Base-by-base conservation (phyloP, 2,113 vertebrate species). In the Cryptomyrus ogoouensis region DNA sequence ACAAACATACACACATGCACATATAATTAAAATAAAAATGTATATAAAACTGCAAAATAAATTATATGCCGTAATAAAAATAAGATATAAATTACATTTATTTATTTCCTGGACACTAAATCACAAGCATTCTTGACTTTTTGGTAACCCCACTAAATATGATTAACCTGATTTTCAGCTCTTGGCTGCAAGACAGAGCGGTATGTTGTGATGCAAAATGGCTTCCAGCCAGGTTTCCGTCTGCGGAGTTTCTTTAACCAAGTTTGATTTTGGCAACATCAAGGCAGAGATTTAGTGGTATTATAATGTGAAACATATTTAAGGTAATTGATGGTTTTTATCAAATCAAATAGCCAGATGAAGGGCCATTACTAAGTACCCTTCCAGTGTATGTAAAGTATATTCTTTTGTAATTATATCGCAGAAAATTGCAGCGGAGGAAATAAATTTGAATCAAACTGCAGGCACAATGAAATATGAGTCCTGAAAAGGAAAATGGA, bases 111-210 rank as follows among this genome's bases (percentile, higher is more conserved):
- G 94, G 94, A 93, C 92, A 92, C 92, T 93, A 94, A 95, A 95
- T 95, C 94, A 95, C 94, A 94, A 94, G 92, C 91, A 90, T n/a
- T 90, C 92, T 94, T 91, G 93, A 93, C 91, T n/a, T 91, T 94
- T 92, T 92, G 93, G 92, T 93, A 92, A 90, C 90, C 91, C 93
- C 95, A 95, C 92, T 93, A 92, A 91, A 95, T 95, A 95, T 93
- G 90, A 89, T 91, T 95, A 95, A 95, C 92, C 66, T 93, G 93
- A 95, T 95, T 95, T 94, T 91, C 91, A 91, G 88, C 90, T 91
- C 92, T 92, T 91, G 92, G 89, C 90, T 85, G 87, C 85, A 24
- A 21, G 47, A 53, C 92, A 93, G 89, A 53, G 89, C 21, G 89
- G n/a, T 21, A n/a, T 42, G 62, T 49, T 90, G 52, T 42, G 5